Evolutionary conservation across 2,888 invertebrate species (phyloP).

Genomic region (Caenorhabditis panamensis): DNA sequence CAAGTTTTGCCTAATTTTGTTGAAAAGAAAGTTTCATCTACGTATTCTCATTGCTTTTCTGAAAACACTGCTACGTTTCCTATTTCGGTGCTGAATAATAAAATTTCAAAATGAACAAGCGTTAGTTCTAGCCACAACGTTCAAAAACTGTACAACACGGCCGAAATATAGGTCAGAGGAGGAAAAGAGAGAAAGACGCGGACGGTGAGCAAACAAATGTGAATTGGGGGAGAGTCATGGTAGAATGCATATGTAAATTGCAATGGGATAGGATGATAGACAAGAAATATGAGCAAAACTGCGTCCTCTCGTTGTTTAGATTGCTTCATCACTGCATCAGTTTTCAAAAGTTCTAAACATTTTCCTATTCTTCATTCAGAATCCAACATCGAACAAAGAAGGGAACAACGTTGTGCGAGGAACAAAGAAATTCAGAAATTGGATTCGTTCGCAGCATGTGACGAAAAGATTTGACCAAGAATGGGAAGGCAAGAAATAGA

Average conservation of each 20-base stretch:
- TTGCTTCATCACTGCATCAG: slow-evolving; percentile 25
- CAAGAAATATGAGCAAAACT: slow-evolving; percentile 43
- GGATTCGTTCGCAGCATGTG: slow-evolving; percentile 14
- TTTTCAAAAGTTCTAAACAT: too few species aligned
- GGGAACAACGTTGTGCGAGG: slow-evolving; percentile 1
- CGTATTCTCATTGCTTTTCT: too few species aligned
- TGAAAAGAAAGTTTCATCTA: too few species aligned
- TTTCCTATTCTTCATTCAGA: neutral
- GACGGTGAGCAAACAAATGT: slow-evolving; percentile 49
- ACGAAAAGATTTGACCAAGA: neutral
- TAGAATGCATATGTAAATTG: slow-evolving; percentile 53
- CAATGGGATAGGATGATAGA: slow-evolving; percentile 46
- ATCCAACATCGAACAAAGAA: neutral
- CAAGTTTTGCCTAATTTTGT: too few species aligned
- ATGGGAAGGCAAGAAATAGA: neutral
- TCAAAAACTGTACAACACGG: slow-evolving; percentile 8
- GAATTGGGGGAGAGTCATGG: slow-evolving; percentile 45
- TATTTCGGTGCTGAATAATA: too few species aligned
- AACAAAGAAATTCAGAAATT: slow-evolving; percentile 16
- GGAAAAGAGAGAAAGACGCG: slow-evolving; percentile 38
- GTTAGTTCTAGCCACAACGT: neutral
- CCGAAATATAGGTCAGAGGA: neutral
- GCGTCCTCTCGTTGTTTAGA: slow-evolving; percentile 36
- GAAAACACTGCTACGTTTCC: too few species aligned
- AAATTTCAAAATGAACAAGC: too few species aligned